Conservation (phyloP, 2,888 invertebrate genomes). For the Junonia oenone region DNA sequence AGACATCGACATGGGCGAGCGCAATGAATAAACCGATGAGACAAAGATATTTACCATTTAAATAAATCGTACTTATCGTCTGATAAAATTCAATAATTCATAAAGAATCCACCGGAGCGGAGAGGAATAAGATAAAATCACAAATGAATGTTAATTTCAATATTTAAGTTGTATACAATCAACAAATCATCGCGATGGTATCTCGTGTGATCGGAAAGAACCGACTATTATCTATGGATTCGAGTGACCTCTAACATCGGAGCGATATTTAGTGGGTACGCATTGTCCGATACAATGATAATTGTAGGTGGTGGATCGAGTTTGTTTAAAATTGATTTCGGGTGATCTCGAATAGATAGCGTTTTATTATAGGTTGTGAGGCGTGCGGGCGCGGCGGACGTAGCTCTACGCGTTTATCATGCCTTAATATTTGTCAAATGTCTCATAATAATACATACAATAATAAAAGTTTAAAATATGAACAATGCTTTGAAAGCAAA, state of each 20-base stretch:
- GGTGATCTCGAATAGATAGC: conserved; percentile 62
- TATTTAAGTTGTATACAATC: conserved; percentile 71
- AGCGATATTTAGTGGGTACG: conserved; percentile 51
- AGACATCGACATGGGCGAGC: background rate
- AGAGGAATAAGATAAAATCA: conserved; percentile 42
- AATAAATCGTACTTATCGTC: conserved; percentile 8
- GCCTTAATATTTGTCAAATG: background rate
- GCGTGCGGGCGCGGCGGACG: conserved; percentile 12
- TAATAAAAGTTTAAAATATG: too few species aligned
- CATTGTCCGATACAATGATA: conserved; percentile 68
- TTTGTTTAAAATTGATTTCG: conserved; percentile 79
- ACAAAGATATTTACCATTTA: conserved; percentile 5
- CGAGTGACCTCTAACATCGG: conserved; percentile 69
- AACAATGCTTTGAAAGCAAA: too few species aligned
- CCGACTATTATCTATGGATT: conserved; percentile 59
- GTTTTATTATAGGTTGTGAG: conserved; percentile 57
- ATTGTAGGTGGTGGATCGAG: conserved; percentile 74
- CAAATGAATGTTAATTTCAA: conserved; percentile 75
- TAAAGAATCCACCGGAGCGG: conserved; percentile 30
- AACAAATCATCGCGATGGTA: conserved; percentile 75
- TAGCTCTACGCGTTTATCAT: background rate
- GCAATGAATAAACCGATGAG: background rate
- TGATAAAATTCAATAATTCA: conserved; percentile 33
- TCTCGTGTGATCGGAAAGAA: conserved; percentile 68
- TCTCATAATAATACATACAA: too few species aligned